Evolutionary conservation across 1,140 invertebrate species (phyloP).

Genomic region (Macrosteles quadrilineatus): DNA sequence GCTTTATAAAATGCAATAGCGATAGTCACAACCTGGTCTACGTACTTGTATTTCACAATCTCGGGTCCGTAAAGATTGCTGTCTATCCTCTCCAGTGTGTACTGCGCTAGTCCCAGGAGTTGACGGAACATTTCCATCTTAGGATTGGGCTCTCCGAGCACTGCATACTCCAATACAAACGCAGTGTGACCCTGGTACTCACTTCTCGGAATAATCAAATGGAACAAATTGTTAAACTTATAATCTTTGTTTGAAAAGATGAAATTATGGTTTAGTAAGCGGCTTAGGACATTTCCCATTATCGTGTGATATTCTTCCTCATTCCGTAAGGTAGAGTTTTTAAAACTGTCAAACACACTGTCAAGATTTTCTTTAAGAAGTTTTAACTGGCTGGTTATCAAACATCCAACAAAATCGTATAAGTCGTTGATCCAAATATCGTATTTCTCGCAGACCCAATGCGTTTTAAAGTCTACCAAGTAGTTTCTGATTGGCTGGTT

Average conservation of each 20-base stretch:
- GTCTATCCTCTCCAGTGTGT: not conserved
- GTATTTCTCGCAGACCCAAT: not conserved
- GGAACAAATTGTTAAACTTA: not conserved
- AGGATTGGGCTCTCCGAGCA: not conserved
- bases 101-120: not conserved
- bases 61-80: not conserved
- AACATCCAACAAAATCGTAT: conserved; percentile 4
- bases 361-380: not conserved
- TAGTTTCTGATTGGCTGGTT: not conserved
- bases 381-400: not conserved
- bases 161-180: not conserved
- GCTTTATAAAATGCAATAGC: not conserved
- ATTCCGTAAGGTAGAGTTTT: not conserved
- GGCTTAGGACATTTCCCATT: not conserved
- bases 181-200: not conserved
- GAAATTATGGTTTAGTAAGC: not conserved
- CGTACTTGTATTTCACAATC: not conserved
- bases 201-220: not conserved
- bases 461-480: not conserved
- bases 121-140: not conserved
- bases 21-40: not conserved
- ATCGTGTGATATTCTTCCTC: not conserved
- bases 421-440: not conserved
- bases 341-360: not conserved
- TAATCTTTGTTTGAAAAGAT: not conserved